Conservation (phyloP, 2,888 invertebrate genomes). For the Papilio demoleus region DNA sequence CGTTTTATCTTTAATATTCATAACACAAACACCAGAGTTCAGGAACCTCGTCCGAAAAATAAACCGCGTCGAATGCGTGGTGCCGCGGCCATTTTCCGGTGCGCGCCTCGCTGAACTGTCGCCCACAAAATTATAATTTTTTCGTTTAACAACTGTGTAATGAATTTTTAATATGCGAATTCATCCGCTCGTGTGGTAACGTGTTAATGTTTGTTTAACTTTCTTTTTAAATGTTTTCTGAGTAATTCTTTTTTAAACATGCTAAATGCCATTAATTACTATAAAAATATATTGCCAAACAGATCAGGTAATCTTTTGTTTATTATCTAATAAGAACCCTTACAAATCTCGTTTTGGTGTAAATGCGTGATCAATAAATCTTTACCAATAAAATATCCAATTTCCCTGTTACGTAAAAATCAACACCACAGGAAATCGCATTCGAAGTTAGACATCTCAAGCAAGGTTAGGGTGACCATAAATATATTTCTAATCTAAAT, state of each 20-base stretch:
- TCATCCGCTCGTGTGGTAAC: slow-evolving; percentile 44
- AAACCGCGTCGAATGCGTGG: slow-evolving; percentile 46
- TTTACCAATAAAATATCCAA: slow-evolving; percentile 17
- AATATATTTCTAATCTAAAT: not conserved
- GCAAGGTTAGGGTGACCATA: slow-evolving; percentile 12
- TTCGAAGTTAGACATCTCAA: slow-evolving; percentile 15
- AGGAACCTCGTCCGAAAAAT: slow-evolving; percentile 52
- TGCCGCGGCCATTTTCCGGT: slow-evolving; percentile 66
- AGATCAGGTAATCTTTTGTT: not conserved
- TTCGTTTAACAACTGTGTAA: slow-evolving; percentile 67
- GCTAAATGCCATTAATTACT: too few species aligned
- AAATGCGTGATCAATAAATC: not conserved
- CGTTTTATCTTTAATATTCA: slow-evolving; percentile 35
- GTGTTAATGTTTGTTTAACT: slow-evolving; percentile 3
- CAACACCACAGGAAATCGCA: slow-evolving; percentile 30
- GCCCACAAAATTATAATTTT: slow-evolving; percentile 62
- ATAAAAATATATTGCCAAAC: too few species aligned
- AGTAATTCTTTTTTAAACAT: too few species aligned
- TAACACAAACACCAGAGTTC: slow-evolving; percentile 54
- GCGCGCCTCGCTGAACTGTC: slow-evolving; percentile 54
- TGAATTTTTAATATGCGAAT: slow-evolving; percentile 58
- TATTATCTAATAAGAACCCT: not conserved
- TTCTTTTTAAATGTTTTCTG: not conserved
- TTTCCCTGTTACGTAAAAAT: slow-evolving; percentile 24
- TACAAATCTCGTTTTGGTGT: not conserved